Evolutionary conservation across 2,797 vertebrate species (phyloP).

Genomic region (Tachyglossus aculeatus): DNA sequence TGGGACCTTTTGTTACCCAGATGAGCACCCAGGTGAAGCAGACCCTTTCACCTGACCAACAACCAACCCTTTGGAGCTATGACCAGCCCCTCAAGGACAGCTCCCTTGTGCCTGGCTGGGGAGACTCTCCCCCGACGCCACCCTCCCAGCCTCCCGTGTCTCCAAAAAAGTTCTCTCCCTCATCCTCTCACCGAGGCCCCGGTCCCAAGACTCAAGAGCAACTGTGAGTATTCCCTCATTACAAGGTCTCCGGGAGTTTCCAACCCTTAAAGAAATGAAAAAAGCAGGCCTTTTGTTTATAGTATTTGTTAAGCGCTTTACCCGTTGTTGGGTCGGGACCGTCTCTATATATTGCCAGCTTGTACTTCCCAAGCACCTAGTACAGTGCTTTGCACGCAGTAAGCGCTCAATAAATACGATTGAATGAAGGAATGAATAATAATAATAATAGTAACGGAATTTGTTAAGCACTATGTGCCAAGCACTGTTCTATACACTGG

Average conservation of each 20-base stretch:
- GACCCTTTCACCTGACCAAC: conserved; percentile 72
- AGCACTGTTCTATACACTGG: too few relatives aligned
- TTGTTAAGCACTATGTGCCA: too few relatives aligned
- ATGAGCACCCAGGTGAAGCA: conserved; percentile 64
- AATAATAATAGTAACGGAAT: too few relatives aligned
- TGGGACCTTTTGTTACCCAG: conserved; percentile 67
- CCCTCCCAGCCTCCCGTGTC: conserved; percentile 70
- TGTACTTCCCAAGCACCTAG: too few relatives aligned
- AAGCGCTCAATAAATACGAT: neutral
- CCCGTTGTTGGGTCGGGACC: too few relatives aligned
- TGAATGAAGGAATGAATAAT: too few relatives aligned
- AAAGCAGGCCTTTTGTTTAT: too few relatives aligned
- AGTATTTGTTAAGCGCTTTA: too few relatives aligned
- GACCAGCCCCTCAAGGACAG: conserved; percentile 77
- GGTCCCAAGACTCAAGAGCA: conserved; percentile 70
- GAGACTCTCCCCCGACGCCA: conserved; percentile 73
- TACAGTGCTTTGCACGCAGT: neutral
- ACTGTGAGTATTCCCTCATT: conserved; percentile 73
- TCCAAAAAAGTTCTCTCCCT: conserved; percentile 75
- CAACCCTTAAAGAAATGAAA: fast-evolving
- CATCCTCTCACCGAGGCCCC: conserved; percentile 65
- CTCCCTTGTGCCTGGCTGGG: conserved; percentile 54
- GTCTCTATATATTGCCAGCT: too few relatives aligned
- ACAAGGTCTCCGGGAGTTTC: too few relatives aligned
- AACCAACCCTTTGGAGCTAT: conserved; percentile 78